Evolutionary conservation across 2,888 invertebrate genomes (phyloP), one percentile per base, ranked within the genome.

Genomic region (Endomychus coccineus): DNA sequence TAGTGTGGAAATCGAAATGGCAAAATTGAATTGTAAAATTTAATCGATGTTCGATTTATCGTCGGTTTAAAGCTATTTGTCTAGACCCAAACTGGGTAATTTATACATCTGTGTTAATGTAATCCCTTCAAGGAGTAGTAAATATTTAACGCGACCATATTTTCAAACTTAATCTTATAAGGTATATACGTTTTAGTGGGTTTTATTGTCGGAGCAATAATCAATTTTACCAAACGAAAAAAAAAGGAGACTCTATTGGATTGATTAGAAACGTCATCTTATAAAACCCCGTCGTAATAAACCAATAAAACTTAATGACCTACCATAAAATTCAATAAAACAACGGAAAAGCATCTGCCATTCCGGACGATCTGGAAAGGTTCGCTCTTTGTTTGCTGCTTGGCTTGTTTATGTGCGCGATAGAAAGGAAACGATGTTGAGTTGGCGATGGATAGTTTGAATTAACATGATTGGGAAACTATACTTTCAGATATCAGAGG

Each of bases 291-390:
- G 45, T 48, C 48, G 50, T 50, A 50, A 52, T 53, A 55, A 55
- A 55, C 48, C 31, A 50, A 54, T 55, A 55, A 55, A 55, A 54
- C 49, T 55, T 55, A 54, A 55, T 50, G 53, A 46, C 50, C 48
- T 39, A 36, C 44, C 51, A 47, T 55, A 55, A 55, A 54, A 52
- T 45, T 47, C 47, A 47, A 51, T 50, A 44, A 54, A 49, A 52
- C 53, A 53, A 50, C 51, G 47, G 45, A 50, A 50, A 33, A 51
- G 45, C 51, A 51, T 52, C 51, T 53, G 54, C 48, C 34, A 28
- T 38, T 29, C 27, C 34, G 16, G 38, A 33, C 19, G 37, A 33
- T 27, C 38, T n/a, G n/a, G n/a, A n/a, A n/a, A n/a, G n/a, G n/a
- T n/a, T n/a, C n/a, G n/a, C n/a, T n/a, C n/a, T n/a, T n/a, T n/a